Conservation (phyloP, 2,113 vertebrate genomes). For the Amphiprion ocellaris region DNA sequence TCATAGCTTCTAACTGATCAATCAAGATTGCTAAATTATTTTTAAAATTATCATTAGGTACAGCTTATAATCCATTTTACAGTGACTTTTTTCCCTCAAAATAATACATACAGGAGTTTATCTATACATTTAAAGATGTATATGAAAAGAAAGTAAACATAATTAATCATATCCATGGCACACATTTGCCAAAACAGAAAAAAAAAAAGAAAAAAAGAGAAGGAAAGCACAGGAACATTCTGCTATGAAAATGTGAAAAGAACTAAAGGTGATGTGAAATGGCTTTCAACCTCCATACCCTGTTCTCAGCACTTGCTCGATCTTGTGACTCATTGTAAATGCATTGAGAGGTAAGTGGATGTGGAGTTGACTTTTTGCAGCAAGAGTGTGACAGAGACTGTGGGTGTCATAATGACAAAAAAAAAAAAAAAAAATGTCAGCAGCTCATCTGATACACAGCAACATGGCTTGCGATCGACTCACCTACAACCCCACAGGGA, state of each 20-base stretch:
- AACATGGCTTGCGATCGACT: slow-evolving; percentile 61
- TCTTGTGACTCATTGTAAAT: slow-evolving; percentile 59
- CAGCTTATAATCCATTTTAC: too few relatives aligned
- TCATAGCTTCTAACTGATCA: too few relatives aligned
- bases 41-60: too few relatives aligned
- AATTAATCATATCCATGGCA: not conserved
- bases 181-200: not conserved
- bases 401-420: slow-evolving; percentile 51
- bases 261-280: slow-evolving; percentile 30
- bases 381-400: slow-evolving; percentile 16
- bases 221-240: not conserved
- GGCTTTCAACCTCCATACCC: slow-evolving; percentile 21
- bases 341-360: slow-evolving; percentile 53
- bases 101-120: too few relatives aligned
- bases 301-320: slow-evolving; percentile 14
- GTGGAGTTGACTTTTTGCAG: slow-evolving; percentile 57
- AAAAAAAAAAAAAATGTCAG: slow-evolving; percentile 65
- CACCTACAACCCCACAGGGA: slow-evolving; percentile 60
- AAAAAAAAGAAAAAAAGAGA: not conserved
- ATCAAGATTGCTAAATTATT: too few relatives aligned
- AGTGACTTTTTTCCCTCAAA: too few relatives aligned
- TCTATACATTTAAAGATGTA: too few relatives aligned
- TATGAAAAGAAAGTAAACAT: too few relatives aligned
- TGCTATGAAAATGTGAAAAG: slow-evolving; percentile 13
- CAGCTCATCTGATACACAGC: slow-evolving; percentile 70